Evolutionary conservation across 2,797 vertebrate genomes (phyloP).

Genomic region (Mormyrus hasselquistii): DNA sequence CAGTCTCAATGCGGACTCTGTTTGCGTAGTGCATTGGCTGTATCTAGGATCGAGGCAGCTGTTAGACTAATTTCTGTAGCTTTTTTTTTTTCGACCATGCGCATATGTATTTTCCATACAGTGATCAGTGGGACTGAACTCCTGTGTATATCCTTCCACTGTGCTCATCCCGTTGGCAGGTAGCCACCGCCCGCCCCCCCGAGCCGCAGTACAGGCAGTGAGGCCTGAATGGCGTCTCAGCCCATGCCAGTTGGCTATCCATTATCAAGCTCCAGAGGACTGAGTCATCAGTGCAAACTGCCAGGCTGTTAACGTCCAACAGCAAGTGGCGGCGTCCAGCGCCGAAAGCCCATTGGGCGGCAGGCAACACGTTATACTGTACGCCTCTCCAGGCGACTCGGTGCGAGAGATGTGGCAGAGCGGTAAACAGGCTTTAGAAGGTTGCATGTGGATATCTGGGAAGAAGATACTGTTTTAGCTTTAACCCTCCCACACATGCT

Average conservation of each 20-base stretch:
- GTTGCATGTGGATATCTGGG: background rate
- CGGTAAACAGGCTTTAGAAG: background rate
- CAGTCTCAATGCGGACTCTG: background rate
- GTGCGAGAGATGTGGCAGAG: background rate
- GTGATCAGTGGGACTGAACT: background rate
- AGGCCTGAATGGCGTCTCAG: background rate
- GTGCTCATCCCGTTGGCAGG: background rate
- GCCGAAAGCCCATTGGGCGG: background rate
- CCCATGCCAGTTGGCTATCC: background rate
- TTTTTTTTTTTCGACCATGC: background rate
- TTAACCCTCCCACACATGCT: conserved; percentile 5
- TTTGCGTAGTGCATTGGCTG: background rate
- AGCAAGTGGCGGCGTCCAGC: background rate
- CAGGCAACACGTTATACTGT: background rate
- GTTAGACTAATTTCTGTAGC: background rate
- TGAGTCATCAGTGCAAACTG: conserved; percentile 6
- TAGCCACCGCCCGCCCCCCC: background rate
- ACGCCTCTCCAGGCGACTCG: background rate
- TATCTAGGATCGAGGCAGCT: background rate
- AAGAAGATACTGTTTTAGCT: background rate
- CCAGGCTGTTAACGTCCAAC: background rate
- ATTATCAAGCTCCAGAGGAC: background rate
- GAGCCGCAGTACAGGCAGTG: background rate
- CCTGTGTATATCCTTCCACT: background rate
- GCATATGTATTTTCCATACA: background rate